These are phyloP conservation scores for Polydrusus tereticollis DNA, from an alignment of 2,888 invertebrate genomes.

Conservation along the genomic window DNA sequence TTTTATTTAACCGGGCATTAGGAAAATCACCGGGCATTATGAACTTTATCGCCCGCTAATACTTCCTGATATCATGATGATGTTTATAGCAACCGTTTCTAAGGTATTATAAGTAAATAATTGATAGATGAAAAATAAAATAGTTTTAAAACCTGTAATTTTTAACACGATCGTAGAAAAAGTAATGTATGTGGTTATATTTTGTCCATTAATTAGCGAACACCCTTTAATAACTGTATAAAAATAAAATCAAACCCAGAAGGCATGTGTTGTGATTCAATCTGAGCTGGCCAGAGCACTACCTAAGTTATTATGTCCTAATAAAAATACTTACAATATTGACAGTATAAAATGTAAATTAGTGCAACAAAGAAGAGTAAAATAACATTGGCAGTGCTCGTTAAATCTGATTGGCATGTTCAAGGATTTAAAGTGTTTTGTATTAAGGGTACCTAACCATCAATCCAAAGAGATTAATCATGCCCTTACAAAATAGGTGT, in stretches of 20 bases:
- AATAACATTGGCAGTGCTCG: conserved; percentile 7
- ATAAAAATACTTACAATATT: not conserved
- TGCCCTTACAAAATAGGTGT: not conserved
- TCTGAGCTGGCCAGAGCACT: conserved; percentile 8
- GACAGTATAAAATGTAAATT: conserved; percentile 9
- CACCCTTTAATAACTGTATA: not conserved
- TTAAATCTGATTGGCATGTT: not conserved
- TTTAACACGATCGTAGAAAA: no score
- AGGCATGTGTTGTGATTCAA: conserved; percentile 1
- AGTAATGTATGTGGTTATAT: no score
- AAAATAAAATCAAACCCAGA: not conserved
- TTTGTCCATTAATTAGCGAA: not conserved
- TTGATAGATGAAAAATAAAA: no score
- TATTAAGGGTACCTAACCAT: no score
- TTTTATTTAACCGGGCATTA: no score
- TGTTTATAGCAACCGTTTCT: no score
- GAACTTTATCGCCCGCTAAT: no score
- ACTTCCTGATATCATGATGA: no score
- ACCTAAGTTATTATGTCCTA: not conserved
- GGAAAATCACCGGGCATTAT: no score
- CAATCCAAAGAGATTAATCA: not conserved
- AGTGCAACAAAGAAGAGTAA: conserved; percentile 1
- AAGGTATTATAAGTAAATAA: no score
- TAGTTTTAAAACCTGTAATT: no score
- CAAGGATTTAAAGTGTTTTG: not conserved